A percentile compares a stretch with the other conserved stretches of the same genome.
phyloP scores from a whole-genome alignment of 2,888 invertebrate species.

The Dermolepida albohirtum region DNA sequence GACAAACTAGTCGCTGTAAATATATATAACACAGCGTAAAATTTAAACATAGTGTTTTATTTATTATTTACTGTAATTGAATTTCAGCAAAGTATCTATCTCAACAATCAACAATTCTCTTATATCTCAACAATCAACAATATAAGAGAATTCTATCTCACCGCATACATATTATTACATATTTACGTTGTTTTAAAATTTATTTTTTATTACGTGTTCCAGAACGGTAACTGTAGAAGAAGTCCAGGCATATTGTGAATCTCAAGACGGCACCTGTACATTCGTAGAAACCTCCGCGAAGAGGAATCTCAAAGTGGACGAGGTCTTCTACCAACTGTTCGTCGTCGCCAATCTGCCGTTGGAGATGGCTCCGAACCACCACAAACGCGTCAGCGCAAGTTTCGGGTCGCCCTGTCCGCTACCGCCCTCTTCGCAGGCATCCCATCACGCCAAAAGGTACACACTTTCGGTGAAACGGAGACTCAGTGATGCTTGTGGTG shows the following conservation, averaged over 20 bases:
- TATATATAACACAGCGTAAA: no score
- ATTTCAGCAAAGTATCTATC: no score
- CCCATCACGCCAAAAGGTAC: slow-evolving; percentile 77
- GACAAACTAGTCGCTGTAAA: no score
- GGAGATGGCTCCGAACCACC: slow-evolving; percentile 91
- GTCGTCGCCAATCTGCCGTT: slow-evolving; percentile 84
- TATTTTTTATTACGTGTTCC: no score
- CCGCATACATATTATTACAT: no score
- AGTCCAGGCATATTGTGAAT: slow-evolving; percentile 80
- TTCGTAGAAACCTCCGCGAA: slow-evolving; percentile 89
- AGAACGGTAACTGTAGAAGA: slow-evolving; percentile 84
- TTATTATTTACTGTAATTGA: no score
- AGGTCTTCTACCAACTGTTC: slow-evolving; percentile 87
- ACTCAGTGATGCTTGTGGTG: slow-evolving; percentile 88
- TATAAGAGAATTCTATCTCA: no score
- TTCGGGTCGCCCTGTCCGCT: slow-evolving; percentile 83
- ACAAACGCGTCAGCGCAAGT: slow-evolving; percentile 81
- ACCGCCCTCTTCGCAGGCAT: slow-evolving; percentile 73
- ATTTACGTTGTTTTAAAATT: no score
- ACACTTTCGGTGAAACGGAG: slow-evolving; percentile 85
- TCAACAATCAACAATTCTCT: no score
- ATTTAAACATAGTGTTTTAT: no score
- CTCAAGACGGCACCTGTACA: slow-evolving; percentile 81
- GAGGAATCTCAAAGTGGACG: slow-evolving; percentile 83
- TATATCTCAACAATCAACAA: no score